phyloP scores from a whole-genome alignment of 2,797 vertebrate genomes.

The Phalanger gymnotis region DNA sequence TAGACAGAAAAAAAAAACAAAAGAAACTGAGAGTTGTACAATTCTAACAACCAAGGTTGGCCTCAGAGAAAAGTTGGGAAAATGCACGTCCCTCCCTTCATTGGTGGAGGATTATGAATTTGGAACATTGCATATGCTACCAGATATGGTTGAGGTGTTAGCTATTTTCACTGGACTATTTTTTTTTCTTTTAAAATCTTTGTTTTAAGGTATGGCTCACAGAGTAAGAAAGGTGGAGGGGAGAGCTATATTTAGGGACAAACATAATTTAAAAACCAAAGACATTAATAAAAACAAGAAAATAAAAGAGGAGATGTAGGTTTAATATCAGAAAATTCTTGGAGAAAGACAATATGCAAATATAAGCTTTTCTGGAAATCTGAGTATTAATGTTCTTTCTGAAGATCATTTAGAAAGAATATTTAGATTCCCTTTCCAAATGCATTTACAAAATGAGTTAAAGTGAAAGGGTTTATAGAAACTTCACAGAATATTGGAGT shows the following conservation, averaged over 20 bases:
- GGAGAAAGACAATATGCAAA: neutral
- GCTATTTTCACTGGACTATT: neutral
- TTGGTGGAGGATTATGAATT: neutral
- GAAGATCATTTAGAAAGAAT: neutral
- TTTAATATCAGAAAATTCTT: neutral
- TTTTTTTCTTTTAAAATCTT: neutral
- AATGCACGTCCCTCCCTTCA: neutral
- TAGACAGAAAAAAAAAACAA: neutral
- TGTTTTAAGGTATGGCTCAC: neutral
- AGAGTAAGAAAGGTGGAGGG: neutral
- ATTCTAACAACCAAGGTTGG: neutral
- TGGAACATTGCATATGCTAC: neutral
- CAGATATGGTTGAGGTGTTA: neutral
- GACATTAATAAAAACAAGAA: neutral
- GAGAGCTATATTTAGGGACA: neutral
- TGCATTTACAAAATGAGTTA: neutral
- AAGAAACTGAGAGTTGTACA: neutral
- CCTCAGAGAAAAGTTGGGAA: neutral
- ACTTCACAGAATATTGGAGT: neutral
- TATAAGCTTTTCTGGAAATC: neutral
- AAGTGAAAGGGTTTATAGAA: neutral
- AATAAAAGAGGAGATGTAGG: neutral
- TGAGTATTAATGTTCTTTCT: neutral
- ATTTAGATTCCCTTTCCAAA: neutral
- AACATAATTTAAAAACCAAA: neutral